These are phyloP conservation scores for Cecidostiba fungosa DNA, from an alignment of 2,888 invertebrate species.

Conservation along the genomic window DNA sequence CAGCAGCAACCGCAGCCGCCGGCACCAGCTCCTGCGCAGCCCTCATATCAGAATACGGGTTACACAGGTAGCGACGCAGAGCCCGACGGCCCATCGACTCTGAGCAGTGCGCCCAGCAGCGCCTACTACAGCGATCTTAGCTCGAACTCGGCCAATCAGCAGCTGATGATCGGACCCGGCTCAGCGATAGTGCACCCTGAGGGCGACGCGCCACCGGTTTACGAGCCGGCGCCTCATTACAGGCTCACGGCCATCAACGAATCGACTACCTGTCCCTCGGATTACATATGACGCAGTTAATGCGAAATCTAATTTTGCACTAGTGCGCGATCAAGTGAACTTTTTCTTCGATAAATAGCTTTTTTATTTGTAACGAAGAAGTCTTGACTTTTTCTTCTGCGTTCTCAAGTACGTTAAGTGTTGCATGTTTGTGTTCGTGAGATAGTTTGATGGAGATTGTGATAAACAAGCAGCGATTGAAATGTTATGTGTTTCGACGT, in stretches of 20 bases:
- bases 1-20: conserved; percentile 51
- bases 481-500: conserved; percentile 13
- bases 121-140: conserved; percentile 87
- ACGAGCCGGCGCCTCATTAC: conserved; percentile 70
- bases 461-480: conserved; percentile 43
- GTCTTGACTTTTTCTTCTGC: not conserved
- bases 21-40: conserved; percentile 71
- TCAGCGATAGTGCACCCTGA: conserved; percentile 36
- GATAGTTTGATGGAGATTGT: conserved; percentile 47
- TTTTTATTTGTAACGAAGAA: conserved; percentile 5
- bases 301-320: conserved; percentile 39
- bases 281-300: conserved; percentile 73
- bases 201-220: conserved; percentile 61
- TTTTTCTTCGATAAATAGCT: not conserved
- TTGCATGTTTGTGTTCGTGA: conserved; percentile 6
- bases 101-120: conserved; percentile 85
- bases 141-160: conserved; percentile 76
- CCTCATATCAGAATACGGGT: conserved; percentile 88
- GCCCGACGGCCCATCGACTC: conserved; percentile 82
- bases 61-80: conserved; percentile 82
- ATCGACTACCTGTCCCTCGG: conserved; percentile 74
- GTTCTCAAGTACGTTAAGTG: not conserved
- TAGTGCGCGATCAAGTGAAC: not conserved
- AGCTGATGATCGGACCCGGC: conserved; percentile 66
- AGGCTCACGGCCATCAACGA: conserved; percentile 78